Evolutionary conservation across 2,888 invertebrate genomes (phyloP).

Genomic region (Anticlea derivata): DNA sequence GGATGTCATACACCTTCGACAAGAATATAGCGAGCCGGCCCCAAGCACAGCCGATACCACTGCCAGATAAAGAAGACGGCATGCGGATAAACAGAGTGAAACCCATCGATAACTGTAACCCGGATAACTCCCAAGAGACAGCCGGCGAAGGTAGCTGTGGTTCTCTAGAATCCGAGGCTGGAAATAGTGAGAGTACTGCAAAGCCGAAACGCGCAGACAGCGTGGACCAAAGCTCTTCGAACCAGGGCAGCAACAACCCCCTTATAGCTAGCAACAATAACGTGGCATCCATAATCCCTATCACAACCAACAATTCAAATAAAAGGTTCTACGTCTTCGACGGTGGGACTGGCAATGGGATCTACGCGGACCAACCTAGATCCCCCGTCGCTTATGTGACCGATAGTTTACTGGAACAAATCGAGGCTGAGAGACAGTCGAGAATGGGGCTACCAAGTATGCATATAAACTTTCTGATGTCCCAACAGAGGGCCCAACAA

Average conservation of each 20-base stretch:
- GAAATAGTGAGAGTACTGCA: slow-evolving; percentile 63
- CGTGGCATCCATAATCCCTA: slow-evolving; percentile 73
- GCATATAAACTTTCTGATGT: slow-evolving; percentile 78
- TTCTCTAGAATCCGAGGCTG: slow-evolving; percentile 75
- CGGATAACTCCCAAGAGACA: slow-evolving; percentile 69
- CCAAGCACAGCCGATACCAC: slow-evolving; percentile 68
- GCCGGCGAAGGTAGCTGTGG: slow-evolving; percentile 77
- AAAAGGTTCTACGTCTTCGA: slow-evolving; percentile 79
- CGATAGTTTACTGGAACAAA: slow-evolving; percentile 76
- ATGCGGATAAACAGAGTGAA: slow-evolving; percentile 56
- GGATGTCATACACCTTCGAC: slow-evolving; percentile 93
- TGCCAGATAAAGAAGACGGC: slow-evolving; percentile 65
- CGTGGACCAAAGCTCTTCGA: slow-evolving; percentile 77
- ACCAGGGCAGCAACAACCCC: slow-evolving; percentile 80
- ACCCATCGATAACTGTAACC: slow-evolving; percentile 55
- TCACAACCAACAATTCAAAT: slow-evolving; percentile 65
- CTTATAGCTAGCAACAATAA: slow-evolving; percentile 75
- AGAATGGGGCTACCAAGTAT: slow-evolving; percentile 78
- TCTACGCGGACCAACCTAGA: slow-evolving; percentile 68
- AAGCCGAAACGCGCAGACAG: slow-evolving; percentile 72
- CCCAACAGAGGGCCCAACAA: slow-evolving; percentile 66
- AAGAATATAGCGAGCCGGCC: slow-evolving; percentile 86
- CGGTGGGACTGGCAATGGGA: slow-evolving; percentile 63
- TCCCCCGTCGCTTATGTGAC: slow-evolving; percentile 78
- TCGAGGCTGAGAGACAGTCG: slow-evolving; percentile 74